These are phyloP conservation scores for Pithys albifrons DNA, from an alignment of 2,113 vertebrate species.

Conservation along the genomic window DNA sequence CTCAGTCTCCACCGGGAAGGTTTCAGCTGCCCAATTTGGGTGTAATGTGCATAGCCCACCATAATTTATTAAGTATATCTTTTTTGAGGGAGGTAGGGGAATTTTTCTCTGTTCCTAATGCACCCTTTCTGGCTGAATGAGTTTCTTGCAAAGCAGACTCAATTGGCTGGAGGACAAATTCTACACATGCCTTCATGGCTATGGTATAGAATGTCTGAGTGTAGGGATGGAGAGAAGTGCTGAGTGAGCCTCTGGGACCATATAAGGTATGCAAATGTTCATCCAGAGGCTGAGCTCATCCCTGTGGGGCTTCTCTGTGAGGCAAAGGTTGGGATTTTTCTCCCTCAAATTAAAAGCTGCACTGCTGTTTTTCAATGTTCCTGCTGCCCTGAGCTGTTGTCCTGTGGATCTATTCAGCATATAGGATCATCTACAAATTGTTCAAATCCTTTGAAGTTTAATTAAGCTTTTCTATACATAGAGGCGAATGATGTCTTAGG, in stretches of 20 bases:
- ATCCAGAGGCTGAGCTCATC: constrained; percentile 31
- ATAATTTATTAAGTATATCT: not conserved
- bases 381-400: not conserved
- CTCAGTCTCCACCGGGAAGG: not conserved
- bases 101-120: not conserved
- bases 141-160: not conserved
- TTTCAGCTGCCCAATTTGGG: not conserved
- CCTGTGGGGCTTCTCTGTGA: not conserved
- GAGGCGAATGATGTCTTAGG: not conserved
- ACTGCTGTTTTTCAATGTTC: rapidly evolving
- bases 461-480: not conserved
- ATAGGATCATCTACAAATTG: not conserved
- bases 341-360: not conserved
- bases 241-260: not conserved
- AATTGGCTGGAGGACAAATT: not conserved
- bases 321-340: not conserved
- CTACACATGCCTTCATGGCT: not conserved
- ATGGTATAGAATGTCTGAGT: not conserved
- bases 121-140: not conserved
- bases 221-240: not conserved
- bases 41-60: not conserved
- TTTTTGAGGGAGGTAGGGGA: rapidly evolving
- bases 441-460: not conserved
- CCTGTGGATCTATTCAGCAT: not conserved
- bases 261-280: constrained; percentile 34